A percentile compares a stretch with the other conserved stretches of the same genome.
Conservation (phyloP, 2,113 vertebrate species). For the Malurus alboscapulatus region DNA sequence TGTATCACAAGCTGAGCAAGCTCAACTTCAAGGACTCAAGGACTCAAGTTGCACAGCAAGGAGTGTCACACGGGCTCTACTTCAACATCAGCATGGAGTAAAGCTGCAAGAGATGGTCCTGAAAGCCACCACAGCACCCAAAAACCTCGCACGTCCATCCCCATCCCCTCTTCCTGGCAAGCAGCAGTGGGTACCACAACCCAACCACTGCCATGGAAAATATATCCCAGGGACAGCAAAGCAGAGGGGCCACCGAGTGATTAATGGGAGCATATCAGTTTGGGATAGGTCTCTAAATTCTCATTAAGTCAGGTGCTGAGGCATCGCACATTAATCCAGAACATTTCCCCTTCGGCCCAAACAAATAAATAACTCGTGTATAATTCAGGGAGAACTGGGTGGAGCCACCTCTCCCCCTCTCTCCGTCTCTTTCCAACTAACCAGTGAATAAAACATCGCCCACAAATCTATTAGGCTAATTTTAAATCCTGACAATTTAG, state of each 20-base stretch:
- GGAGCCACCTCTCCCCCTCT: conserved; percentile 34
- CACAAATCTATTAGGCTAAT: conserved; percentile 79
- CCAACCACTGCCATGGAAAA: background rate
- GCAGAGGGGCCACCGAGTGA: conserved; percentile 54
- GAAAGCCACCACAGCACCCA: background rate
- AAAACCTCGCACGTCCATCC: background rate
- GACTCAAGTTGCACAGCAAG: background rate
- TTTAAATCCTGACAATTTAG: conserved; percentile 83
- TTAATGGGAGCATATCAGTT: conserved; percentile 71
- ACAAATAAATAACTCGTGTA: conserved; percentile 76
- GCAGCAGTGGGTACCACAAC: background rate
- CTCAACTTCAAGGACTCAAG: background rate
- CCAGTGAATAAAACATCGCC: conserved; percentile 76
- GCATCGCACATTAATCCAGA: conserved; percentile 76
- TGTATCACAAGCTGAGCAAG: background rate
- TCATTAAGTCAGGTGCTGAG: conserved; percentile 75
- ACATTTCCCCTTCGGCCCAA: conserved; percentile 76
- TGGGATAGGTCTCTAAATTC: conserved; percentile 73
- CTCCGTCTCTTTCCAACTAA: conserved; percentile 48
- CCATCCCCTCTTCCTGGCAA: background rate
- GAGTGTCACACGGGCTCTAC: fast-evolving
- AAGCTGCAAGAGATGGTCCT: background rate
- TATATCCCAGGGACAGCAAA: background rate
- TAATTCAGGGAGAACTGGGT: conserved; percentile 72
- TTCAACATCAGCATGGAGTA: fast-evolving